phyloP scores from a whole-genome alignment of 2,113 vertebrate species.

The Thunnus thynnus region DNA sequence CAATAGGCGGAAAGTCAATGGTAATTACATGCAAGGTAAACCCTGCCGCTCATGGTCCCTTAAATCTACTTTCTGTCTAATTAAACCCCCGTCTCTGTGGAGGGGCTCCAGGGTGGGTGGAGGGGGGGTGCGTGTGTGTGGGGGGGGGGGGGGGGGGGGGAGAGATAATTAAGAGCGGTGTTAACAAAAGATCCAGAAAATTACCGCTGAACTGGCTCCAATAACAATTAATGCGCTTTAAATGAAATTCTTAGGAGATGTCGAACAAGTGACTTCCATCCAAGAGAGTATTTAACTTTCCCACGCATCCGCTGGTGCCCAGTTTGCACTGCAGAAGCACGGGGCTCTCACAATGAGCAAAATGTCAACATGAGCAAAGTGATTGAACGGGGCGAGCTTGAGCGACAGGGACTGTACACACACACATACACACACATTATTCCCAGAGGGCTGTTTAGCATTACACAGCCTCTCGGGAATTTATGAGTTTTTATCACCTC shows the following conservation, averaged over 20 bases:
- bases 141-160: slow-evolving; percentile 52
- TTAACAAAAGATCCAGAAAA: slow-evolving; percentile 85
- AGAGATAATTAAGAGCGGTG: slow-evolving; percentile 83
- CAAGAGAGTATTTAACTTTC: slow-evolving; percentile 98
- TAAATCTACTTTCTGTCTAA: slow-evolving; percentile 84
- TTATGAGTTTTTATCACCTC: slow-evolving; percentile 99
- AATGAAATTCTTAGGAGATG: slow-evolving; percentile 87
- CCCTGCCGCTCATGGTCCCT: slow-evolving; percentile 73
- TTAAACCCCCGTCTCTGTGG: slow-evolving; percentile 78
- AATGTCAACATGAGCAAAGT: slow-evolving; percentile 94
- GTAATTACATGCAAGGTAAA: slow-evolving; percentile 83
- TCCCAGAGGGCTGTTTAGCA: slow-evolving; percentile 96
- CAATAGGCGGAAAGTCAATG: slow-evolving; percentile 84
- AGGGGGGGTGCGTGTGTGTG: not conserved
- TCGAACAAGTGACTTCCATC: slow-evolving; percentile 70
- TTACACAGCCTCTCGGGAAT: slow-evolving; percentile 99
- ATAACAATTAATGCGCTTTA: slow-evolving; percentile 89
- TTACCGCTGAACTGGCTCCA: slow-evolving; percentile 82
- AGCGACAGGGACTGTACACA: slow-evolving; percentile 77
- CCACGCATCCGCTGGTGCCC: slow-evolving; percentile 89
- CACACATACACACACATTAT: slow-evolving; percentile 79
- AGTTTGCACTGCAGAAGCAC: slow-evolving; percentile 88
- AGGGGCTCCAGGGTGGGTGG: slow-evolving; percentile 63
- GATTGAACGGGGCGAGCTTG: slow-evolving; percentile 70
- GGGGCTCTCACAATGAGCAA: slow-evolving; percentile 94